phyloP scores from a whole-genome alignment of 2,797 vertebrate genomes.

The Pelochelys cantorii region DNA sequence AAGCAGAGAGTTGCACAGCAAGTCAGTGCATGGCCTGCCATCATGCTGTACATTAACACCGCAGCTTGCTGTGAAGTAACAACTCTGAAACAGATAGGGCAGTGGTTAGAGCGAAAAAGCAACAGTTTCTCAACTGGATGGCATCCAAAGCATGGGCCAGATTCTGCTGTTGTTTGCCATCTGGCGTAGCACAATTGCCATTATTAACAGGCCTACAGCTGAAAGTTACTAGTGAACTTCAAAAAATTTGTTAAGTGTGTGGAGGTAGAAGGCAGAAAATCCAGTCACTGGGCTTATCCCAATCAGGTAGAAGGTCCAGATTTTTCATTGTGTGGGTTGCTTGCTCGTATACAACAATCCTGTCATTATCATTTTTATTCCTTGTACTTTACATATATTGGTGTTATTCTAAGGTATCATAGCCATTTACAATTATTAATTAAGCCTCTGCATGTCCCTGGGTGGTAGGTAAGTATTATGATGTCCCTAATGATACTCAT shows the following conservation, averaged over 20 bases:
- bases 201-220: accelerated
- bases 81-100: background rate
- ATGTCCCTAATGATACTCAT: constrained; percentile 58
- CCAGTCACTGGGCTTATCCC: accelerated
- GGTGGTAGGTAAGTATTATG: constrained; percentile 34
- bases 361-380: background rate
- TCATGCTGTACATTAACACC: background rate
- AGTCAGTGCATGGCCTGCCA: background rate
- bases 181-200: accelerated
- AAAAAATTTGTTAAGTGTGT: accelerated
- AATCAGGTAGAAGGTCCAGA: background rate
- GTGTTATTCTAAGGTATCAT: background rate
- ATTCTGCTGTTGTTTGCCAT: background rate
- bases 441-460: constrained; percentile 29
- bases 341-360: background rate
- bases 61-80: background rate
- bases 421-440: constrained; percentile 61
- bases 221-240: background rate
- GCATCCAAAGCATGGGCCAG: background rate
- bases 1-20: background rate
- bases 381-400: accelerated
- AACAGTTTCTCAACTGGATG: accelerated
- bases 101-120: accelerated
- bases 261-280: background rate
- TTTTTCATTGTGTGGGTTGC: accelerated